Evolutionary conservation across 64 coral and sea anemone genomes (phyloP).

Genomic region (Dendronephthya gigantea): DNA sequence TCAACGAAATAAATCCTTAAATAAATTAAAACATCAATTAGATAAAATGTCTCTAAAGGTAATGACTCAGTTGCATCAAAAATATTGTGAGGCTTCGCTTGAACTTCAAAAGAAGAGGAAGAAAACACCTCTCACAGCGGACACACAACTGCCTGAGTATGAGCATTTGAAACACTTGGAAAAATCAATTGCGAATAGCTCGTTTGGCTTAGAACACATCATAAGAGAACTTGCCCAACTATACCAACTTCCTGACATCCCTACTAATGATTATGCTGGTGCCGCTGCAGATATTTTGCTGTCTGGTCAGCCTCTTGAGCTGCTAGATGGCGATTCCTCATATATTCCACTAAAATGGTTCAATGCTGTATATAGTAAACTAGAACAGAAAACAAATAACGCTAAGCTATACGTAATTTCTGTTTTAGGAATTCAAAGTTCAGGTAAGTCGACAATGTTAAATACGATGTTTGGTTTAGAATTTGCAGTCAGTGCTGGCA

Average conservation of each 20-base stretch:
- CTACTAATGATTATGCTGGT: not conserved
- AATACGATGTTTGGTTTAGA: not conserved
- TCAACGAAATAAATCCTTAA: not conserved
- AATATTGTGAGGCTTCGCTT: not conserved
- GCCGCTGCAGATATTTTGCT: not conserved
- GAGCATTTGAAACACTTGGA: not conserved
- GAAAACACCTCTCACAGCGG: not conserved
- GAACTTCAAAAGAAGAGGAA: not conserved
- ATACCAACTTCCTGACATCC: no score
- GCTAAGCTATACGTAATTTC: not conserved
- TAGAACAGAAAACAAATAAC: not conserved
- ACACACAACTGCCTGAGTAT: not conserved
- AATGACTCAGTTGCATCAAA: not conserved
- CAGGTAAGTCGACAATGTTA: constrained; percentile 2
- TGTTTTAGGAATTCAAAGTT: not conserved
- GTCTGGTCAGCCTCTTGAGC: not conserved
- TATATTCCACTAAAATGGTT: not conserved
- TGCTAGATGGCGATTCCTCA: not conserved
- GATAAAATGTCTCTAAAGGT: not conserved
- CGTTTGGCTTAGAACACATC: not conserved
- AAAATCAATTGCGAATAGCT: not conserved
- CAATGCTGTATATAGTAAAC: not conserved
- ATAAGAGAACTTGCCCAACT: not conserved
- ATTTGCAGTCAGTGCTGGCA: not conserved
- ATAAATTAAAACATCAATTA: not conserved